These are phyloP conservation scores for Burhinus bistriatus DNA, from an alignment of 2,113 vertebrate species.

Conservation along the genomic window DNA sequence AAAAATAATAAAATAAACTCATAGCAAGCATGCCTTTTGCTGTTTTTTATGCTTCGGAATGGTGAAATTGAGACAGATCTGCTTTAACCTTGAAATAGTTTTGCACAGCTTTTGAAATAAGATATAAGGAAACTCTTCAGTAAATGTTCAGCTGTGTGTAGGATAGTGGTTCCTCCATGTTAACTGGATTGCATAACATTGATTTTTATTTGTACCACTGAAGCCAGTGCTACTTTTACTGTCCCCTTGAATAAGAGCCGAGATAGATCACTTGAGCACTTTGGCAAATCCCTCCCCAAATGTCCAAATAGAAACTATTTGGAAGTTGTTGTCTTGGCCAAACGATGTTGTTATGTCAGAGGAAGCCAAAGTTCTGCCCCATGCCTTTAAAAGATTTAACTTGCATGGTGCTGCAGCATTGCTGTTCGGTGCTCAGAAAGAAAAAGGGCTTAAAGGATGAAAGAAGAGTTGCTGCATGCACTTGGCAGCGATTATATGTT, in stretches of 20 bases:
- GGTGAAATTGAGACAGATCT: neutral
- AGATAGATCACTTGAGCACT: neutral
- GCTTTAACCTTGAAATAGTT: neutral
- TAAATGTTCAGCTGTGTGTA: neutral
- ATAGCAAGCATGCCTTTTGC: neutral
- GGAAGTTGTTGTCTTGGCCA: neutral
- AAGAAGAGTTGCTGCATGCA: conserved; percentile 38
- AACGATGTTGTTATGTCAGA: neutral
- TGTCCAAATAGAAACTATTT: neutral
- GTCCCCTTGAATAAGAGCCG: neutral
- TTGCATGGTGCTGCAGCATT: neutral
- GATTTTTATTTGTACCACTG: neutral
- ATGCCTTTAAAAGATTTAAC: neutral
- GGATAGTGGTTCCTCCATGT: neutral
- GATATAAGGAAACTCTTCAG: neutral
- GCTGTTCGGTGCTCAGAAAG: neutral
- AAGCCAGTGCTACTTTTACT: neutral
- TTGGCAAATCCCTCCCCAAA: neutral
- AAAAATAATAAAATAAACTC: neutral
- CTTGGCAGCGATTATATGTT: conserved; percentile 28
- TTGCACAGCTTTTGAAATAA: neutral
- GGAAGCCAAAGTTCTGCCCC: neutral
- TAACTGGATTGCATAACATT: neutral
- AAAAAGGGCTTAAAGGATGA: neutral
- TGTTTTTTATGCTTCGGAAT: neutral